Evolutionary conservation across 2,888 invertebrate species (phyloP).

Genomic region (Helicoverpa assulta): DNA sequence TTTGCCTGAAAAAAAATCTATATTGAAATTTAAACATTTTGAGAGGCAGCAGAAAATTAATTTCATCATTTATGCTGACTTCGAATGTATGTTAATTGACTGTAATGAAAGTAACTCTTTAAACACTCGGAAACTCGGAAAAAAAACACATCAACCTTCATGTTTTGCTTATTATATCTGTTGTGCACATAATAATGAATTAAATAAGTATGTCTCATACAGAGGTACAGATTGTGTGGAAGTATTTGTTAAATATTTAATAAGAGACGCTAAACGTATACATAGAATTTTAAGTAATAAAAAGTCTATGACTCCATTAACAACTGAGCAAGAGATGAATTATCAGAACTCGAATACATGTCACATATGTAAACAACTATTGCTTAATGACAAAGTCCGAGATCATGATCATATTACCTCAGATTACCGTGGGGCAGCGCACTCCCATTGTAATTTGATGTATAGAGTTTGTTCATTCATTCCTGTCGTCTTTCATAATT

Average conservation of each 20-base stretch:
- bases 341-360: conserved; percentile 7
- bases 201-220: conserved; percentile 4
- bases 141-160: conserved; percentile 25
- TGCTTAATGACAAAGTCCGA: conserved; percentile 15
- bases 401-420: conserved; percentile 1
- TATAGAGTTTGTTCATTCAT: background rate
- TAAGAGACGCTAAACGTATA: conserved; percentile 18
- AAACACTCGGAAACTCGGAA: conserved; percentile 19
- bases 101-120: conserved; percentile 12
- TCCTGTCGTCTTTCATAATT: background rate
- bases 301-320: conserved; percentile 7
- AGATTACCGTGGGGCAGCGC: background rate
- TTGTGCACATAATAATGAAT: background rate
- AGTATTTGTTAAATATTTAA: conserved; percentile 4
- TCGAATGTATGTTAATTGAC: conserved; percentile 35
- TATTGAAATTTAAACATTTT: conserved; percentile 24
- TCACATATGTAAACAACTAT: conserved; percentile 12
- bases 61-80: conserved; percentile 51
- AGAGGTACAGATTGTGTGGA: background rate
- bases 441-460: background rate
- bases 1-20: conserved; percentile 24
- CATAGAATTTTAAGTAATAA: conserved; percentile 12
- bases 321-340: conserved; percentile 8
- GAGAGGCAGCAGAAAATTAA: conserved; percentile 30
- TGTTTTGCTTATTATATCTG: background rate